These are phyloP conservation scores for Ceratitis capitata DNA, from an alignment of 1,140 invertebrate genomes.

Conservation along the genomic window DNA sequence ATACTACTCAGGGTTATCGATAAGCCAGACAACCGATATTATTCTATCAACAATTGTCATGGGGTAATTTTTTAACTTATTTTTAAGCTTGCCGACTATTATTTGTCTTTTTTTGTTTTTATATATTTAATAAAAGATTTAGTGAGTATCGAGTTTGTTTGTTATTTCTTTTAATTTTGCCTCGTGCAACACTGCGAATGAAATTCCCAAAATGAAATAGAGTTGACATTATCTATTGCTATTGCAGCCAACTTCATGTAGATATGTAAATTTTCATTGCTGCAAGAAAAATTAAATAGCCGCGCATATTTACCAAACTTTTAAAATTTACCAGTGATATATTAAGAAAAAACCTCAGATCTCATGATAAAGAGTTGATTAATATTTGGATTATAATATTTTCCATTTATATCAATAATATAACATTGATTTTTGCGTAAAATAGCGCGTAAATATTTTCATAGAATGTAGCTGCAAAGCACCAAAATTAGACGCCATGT, in stretches of 20 bases:
- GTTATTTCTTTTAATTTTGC: too few relatives aligned
- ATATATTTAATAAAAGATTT: too few relatives aligned
- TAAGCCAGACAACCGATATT: too few relatives aligned
- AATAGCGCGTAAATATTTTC: not conserved
- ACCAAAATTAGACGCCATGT: slow-evolving; percentile 1
- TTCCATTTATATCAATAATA: not conserved
- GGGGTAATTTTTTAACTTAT: too few relatives aligned
- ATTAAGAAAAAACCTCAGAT: not conserved
- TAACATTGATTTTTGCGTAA: not conserved
- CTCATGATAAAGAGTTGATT: not conserved
- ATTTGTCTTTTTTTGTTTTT: too few relatives aligned
- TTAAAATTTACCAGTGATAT: not conserved
- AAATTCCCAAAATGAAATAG: not conserved
- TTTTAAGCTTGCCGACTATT: too few relatives aligned
- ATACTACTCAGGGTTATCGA: too few relatives aligned
- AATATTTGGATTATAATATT: not conserved
- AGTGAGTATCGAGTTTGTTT: too few relatives aligned
- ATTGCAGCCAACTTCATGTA: not conserved
- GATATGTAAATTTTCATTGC: slow-evolving; percentile 18
- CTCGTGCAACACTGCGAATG: not conserved
- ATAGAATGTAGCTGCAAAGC: not conserved
- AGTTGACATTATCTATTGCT: not conserved
- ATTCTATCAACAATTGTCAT: too few relatives aligned
- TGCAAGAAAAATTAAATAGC: not conserved
- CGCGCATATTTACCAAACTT: not conserved